Evolutionary conservation across 2,113 vertebrate species (phyloP).

Genomic region (Apteryx mantelli): DNA sequence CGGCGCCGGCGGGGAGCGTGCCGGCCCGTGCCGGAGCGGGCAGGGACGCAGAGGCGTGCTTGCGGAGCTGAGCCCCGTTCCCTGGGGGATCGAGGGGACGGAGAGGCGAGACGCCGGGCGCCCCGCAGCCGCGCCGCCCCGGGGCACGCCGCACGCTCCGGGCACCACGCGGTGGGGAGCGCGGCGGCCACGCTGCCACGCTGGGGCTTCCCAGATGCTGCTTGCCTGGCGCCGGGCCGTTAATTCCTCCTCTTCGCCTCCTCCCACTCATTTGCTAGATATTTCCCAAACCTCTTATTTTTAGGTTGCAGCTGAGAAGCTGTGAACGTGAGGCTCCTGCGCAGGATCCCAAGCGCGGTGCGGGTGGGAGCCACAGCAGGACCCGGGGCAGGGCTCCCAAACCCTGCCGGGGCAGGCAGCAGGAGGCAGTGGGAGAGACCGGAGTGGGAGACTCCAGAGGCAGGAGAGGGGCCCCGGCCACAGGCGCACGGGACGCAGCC

Average conservation of each 20-base stretch:
- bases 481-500: background rate
- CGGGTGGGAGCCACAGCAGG: background rate
- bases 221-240: constrained; percentile 41
- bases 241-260: constrained; percentile 45
- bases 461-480: background rate
- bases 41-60: background rate
- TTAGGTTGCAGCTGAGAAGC: constrained; percentile 65
- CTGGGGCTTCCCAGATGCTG: constrained; percentile 42
- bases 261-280: constrained; percentile 66
- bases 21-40: background rate
- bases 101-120: background rate
- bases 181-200: background rate
- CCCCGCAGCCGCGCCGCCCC: no score
- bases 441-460: fast-evolving
- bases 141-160: no score
- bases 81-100: background rate
- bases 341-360: background rate
- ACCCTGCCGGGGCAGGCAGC: background rate
- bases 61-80: no score
- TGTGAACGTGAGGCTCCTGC: constrained; percentile 44
- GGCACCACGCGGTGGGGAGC: background rate
- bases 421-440: background rate
- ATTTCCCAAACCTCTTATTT: constrained; percentile 71
- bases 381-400: background rate
- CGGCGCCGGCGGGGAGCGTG: background rate